phyloP scores from a whole-genome alignment of 2,888 invertebrate genomes.

The Punctoribates punctum region DNA sequence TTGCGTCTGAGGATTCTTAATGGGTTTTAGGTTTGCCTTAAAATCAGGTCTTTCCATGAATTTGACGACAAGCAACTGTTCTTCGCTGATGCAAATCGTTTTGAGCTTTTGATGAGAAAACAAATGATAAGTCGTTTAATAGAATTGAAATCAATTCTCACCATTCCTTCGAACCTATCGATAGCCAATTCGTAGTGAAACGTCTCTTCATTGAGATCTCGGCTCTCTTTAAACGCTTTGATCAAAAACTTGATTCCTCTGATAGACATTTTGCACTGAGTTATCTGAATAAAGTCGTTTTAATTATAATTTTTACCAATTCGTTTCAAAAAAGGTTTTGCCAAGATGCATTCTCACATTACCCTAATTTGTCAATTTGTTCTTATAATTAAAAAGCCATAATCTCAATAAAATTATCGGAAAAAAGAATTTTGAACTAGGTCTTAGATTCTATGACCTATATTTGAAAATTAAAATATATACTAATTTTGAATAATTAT shows the following conservation, averaged over 20 bases:
- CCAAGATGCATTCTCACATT: too few species aligned
- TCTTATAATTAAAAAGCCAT: not conserved
- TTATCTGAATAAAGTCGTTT: not conserved
- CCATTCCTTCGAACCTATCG: constrained; percentile 33
- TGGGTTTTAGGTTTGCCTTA: not conserved
- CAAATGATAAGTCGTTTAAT: not conserved
- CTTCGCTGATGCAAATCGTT: constrained; percentile 18
- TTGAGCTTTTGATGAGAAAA: not conserved
- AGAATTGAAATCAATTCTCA: not conserved
- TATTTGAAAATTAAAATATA: too few species aligned
- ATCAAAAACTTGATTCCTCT: not conserved
- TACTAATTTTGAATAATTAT: too few species aligned
- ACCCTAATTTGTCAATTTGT: too few species aligned
- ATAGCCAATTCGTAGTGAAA: constrained; percentile 17
- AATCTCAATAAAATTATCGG: too few species aligned
- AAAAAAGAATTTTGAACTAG: too few species aligned
- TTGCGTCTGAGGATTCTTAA: constrained; percentile 10
- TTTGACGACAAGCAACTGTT: not conserved
- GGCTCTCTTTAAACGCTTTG: not conserved
- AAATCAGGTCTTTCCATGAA: constrained; percentile 29
- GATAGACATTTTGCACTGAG: not conserved
- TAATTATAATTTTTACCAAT: not conserved
- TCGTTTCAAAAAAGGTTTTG: too few species aligned
- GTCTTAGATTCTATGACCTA: too few species aligned
- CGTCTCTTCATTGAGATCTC: not conserved